Percentiles rank a stretch among this genome's conserved stretches.
Evolutionary conservation across 2,797 vertebrate genomes (phyloP).

Genomic region (Silurus lanzhouensis): DNA sequence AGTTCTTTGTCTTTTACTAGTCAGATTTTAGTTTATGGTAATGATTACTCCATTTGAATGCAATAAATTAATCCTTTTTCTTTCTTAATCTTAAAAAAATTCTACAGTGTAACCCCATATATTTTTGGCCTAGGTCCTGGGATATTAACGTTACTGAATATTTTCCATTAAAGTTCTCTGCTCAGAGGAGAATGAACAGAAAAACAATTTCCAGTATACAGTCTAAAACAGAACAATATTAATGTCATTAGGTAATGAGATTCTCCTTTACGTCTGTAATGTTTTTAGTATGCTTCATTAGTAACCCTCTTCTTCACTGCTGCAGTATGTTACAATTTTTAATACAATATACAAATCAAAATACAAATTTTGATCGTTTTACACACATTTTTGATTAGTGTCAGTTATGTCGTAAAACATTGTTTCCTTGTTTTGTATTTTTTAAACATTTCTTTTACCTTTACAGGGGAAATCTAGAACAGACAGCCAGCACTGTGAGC

Average conservation of each 20-base stretch:
- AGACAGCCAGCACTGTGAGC: slow-evolving; percentile 60
- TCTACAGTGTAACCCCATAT: background rate
- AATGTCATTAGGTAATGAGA: background rate
- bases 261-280: background rate
- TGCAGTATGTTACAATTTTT: background rate
- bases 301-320: background rate
- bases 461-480: slow-evolving; percentile 74
- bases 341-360: background rate
- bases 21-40: background rate
- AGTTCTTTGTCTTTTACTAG: background rate
- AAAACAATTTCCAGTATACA: slow-evolving; percentile 3
- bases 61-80: background rate
- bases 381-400: background rate
- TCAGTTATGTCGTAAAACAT: slow-evolving; percentile 17
- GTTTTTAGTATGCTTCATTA: background rate
- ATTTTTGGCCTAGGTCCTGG: slow-evolving; percentile 18
- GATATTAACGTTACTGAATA: background rate
- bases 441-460: slow-evolving; percentile 8
- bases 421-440: background rate
- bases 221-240: background rate
- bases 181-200: slow-evolving; percentile 44
- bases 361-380: background rate
- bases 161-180: slow-evolving; percentile 7
- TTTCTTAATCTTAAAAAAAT: too few relatives aligned
- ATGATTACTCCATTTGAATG: slow-evolving; percentile 40